Conservation (phyloP, 2,888 invertebrate genomes). For the Gari tellinella region DNA sequence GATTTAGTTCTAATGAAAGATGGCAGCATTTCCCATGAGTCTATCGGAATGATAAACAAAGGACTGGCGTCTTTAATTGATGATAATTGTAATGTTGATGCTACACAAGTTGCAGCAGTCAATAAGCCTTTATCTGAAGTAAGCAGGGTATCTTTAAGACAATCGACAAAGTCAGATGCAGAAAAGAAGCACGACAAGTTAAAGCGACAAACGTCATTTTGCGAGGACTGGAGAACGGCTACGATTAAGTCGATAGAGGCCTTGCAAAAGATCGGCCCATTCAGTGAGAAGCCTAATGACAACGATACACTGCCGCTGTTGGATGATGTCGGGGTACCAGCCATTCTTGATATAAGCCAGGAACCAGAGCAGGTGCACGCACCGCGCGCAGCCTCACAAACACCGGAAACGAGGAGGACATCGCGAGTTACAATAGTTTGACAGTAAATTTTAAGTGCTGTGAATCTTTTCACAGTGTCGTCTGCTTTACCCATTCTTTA, state of each 20-base stretch:
- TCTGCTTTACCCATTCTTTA: too few species aligned
- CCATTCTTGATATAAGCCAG: too few species aligned
- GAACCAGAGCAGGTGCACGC: too few species aligned
- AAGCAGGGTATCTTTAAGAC: conserved; percentile 1
- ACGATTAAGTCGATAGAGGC: conserved; percentile 53
- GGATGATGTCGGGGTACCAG: too few species aligned
- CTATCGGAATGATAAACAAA: neutral
- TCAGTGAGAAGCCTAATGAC: neutral
- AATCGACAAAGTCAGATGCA: conserved; percentile 14
- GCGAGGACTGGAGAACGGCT: conserved; percentile 48
- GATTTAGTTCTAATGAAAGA: conserved; percentile 5
- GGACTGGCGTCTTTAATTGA: neutral
- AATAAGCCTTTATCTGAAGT: neutral
- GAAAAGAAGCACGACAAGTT: conserved; percentile 14
- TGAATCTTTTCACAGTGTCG: too few species aligned
- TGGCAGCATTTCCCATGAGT: neutral
- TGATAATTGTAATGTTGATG: neutral
- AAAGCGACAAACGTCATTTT: conserved; percentile 44
- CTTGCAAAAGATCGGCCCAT: conserved; percentile 45
- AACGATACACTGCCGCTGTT: conserved; percentile 15
- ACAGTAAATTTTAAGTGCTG: too few species aligned
- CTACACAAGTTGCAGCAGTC: neutral
- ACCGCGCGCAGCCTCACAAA: too few species aligned
- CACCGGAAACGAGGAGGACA: too few species aligned
- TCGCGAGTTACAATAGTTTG: too few species aligned